A percentile compares a stretch with the other conserved stretches of the same genome.
Conservation (phyloP, 2,888 invertebrate genomes). For the Junonia oenone region DNA sequence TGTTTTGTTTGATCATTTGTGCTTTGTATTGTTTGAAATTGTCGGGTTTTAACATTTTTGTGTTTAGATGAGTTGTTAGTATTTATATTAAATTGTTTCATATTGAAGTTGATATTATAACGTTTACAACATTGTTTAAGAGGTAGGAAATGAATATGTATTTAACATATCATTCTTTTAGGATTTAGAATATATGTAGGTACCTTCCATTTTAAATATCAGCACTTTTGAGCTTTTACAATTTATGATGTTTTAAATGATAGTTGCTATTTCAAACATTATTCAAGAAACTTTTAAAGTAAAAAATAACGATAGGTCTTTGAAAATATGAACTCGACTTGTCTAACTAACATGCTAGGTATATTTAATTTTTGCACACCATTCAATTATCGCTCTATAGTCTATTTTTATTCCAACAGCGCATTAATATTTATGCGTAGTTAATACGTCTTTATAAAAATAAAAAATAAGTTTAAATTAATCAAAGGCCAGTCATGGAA, state of each 20-base stretch:
- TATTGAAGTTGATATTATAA: neutral
- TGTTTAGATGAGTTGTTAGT: neutral
- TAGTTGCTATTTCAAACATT: no score
- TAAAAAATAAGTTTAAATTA: constrained; percentile 8
- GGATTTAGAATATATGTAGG: no score
- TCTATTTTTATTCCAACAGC: neutral
- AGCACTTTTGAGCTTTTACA: no score
- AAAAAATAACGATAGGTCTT: no score
- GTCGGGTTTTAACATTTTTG: neutral
- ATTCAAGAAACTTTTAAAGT: no score
- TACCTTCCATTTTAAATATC: no score
- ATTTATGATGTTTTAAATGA: no score
- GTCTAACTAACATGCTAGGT: no score
- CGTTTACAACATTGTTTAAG: no score
- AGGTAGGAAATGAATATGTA: no score
- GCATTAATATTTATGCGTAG: neutral
- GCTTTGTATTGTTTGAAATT: neutral
- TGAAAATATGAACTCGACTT: no score
- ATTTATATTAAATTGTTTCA: neutral
- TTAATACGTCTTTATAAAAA: neutral
- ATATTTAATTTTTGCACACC: neutral
- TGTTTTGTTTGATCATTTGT: neutral
- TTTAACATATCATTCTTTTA: no score
- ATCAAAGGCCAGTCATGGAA: constrained; percentile 11
- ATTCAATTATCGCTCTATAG: neutral